Conservation (phyloP, 2,888 invertebrate species). For the Luperina nickerlii region DNA sequence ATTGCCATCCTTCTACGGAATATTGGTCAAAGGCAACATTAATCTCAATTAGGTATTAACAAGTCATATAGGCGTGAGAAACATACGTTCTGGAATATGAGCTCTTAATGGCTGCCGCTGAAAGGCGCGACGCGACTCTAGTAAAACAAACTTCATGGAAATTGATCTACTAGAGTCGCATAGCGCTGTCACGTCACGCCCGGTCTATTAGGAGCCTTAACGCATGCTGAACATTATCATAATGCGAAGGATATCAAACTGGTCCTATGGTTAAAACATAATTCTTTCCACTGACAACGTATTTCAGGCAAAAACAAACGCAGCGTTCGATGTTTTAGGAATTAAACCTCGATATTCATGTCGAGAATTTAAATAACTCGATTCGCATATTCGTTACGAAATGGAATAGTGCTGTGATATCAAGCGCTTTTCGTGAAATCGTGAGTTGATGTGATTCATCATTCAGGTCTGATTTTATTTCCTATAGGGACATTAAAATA, state of each 20-base stretch:
- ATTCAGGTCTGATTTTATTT: background rate
- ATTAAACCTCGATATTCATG: conserved; percentile 29
- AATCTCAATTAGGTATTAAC: conserved; percentile 51
- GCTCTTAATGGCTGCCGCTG: background rate
- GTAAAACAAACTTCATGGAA: background rate
- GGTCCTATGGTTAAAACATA: conserved; percentile 52
- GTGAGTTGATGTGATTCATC: background rate
- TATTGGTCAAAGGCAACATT: conserved; percentile 54
- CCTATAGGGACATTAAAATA: background rate
- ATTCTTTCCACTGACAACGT: conserved; percentile 40
- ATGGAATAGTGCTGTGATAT: conserved; percentile 33
- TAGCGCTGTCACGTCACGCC: background rate
- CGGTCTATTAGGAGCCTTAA: background rate
- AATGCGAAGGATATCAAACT: conserved; percentile 43
- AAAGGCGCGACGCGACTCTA: background rate
- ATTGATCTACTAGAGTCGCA: background rate
- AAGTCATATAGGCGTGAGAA: conserved; percentile 59
- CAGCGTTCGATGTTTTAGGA: conserved; percentile 24
- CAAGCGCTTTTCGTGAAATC: background rate
- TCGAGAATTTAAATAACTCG: conserved; percentile 29
- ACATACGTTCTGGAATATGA: conserved; percentile 39
- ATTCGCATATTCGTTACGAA: conserved; percentile 18
- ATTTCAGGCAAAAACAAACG: conserved; percentile 34
- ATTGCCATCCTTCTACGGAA: conserved; percentile 48
- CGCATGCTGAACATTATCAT: conserved; percentile 52